Evolutionary conservation across 2,113 vertebrate species (phyloP).

Genomic region (Cisticola juncidis): DNA sequence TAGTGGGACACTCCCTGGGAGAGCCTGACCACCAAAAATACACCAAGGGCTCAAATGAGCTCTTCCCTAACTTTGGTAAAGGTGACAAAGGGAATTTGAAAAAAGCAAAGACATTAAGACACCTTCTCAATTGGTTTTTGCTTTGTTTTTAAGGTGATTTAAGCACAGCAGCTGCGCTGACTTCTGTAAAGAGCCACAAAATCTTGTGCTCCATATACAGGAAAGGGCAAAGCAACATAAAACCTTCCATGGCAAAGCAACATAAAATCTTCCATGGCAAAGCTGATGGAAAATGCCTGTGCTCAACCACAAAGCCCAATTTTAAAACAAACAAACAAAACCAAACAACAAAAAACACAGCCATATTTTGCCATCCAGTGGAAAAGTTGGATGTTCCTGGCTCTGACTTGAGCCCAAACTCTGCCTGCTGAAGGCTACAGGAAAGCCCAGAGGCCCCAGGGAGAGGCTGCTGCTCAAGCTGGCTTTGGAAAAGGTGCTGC

Average conservation of each 20-base stretch:
- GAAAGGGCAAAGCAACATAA: neutral
- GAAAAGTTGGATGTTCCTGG: neutral
- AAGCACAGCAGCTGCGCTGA: neutral
- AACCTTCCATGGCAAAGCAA: neutral
- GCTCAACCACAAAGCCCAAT: neutral
- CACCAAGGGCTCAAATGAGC: neutral
- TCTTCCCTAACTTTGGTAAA: neutral
- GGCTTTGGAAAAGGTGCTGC: neutral
- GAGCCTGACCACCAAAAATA: neutral
- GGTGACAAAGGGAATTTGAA: neutral
- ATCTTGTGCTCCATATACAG: accelerated
- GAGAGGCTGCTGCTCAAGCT: neutral
- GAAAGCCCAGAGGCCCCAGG: neutral
- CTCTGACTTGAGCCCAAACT: neutral
- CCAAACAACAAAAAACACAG: neutral
- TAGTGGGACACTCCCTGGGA: neutral
- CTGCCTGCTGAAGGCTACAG: neutral
- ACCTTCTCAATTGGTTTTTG: neutral
- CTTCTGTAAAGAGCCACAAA: neutral
- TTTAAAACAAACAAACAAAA: no score
- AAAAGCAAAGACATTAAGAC: neutral
- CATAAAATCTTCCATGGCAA: neutral
- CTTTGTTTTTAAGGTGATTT: neutral
- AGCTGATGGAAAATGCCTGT: neutral
- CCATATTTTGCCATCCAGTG: neutral